Evolutionary conservation across 35 echinoderm and acorn worm species (phyloP).

Genomic region (Nesometra sesokonis): DNA sequence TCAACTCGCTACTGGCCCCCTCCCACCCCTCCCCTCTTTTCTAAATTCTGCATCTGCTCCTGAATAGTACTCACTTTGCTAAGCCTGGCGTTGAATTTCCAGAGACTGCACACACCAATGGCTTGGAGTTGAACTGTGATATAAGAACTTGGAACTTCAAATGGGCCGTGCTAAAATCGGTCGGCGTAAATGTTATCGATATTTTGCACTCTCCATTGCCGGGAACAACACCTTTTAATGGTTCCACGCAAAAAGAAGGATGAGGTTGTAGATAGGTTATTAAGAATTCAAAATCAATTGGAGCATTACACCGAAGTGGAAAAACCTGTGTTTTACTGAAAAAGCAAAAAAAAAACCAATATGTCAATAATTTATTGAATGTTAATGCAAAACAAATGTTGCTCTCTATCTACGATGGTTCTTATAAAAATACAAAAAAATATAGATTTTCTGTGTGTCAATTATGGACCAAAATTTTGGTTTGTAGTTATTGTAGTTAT

Average conservation of each 20-base stretch:
- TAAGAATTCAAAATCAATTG: constrained; percentile 93
- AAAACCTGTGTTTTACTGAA: constrained; percentile 64
- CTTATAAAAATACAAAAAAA: too few species aligned
- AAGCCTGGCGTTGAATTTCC: constrained; percentile 74
- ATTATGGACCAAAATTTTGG: too few species aligned
- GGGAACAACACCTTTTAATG: constrained; percentile 60
- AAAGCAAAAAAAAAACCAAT: neutral
- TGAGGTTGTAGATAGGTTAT: constrained; percentile 74
- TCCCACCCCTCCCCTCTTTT: too few species aligned
- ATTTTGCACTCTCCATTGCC: constrained; percentile 60
- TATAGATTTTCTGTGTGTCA: neutral
- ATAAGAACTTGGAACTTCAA: constrained; percentile 90
- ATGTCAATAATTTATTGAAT: neutral
- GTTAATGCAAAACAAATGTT: neutral
- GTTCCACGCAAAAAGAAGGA: constrained; percentile 63
- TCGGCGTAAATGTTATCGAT: constrained; percentile 62
- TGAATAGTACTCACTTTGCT: constrained; percentile 55
- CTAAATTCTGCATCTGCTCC: too few species aligned
- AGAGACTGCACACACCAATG: constrained; percentile 54
- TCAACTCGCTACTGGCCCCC: too few species aligned
- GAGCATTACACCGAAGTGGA: constrained; percentile 71
- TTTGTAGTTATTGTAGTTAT: too few species aligned
- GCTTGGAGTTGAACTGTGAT: constrained; percentile 92
- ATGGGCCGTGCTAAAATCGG: constrained; percentile 83
- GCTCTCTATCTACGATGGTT: neutral